Base-by-base conservation (phyloP, 2,797 vertebrate species). In the Periparus ater region DNA sequence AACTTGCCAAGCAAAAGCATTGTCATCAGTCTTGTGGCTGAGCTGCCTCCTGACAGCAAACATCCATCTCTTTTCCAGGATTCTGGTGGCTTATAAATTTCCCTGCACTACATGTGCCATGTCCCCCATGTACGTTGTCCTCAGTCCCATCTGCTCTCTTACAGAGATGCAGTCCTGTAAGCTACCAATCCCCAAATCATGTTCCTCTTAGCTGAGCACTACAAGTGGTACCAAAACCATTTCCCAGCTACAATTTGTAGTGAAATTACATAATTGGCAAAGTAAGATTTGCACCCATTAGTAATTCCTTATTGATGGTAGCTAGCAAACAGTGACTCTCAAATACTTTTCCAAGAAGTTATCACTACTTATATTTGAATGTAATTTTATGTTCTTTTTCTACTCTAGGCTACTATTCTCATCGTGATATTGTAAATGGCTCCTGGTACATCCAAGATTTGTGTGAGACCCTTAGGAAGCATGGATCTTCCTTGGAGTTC, bases 401-500 rank as follows among this genome's bases (percentile, higher is more conserved):
- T 80, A 22, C 50, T 73, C 61, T 36, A 99, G 99, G 99, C 34
- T 99, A 99, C 95, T 99, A 98, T 87, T 99, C 99, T 72, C 98
- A 99, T 90, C 98, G 99, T 42, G 99, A 99, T 50, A 99, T 98
- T 5, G 0, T 99, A 12, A 97, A 98, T 3, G 99, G 99, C 87
- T 99, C 99, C 11, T 99, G 99, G 99, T 99, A 99, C 91, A 97
- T 99, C 91, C 99, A 99, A 96, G 99, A 99, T 93, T 96, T 99
- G 86, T 99, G 99, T 48, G 98, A 98, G 73, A 84, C 97, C 66
- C 93, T 99, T n/a, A 57, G 13, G 12, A 96, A 50, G 40, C 97
- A 98, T 0, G 99, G 99, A 7, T 88, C 96, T 20, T 97, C 98
- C 32, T 95, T 99, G 27, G 99, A 99, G 91, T 99, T 99, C 97